Evolutionary conservation across 1,140 invertebrate genomes (phyloP).

Genomic region (Homarus americanus): DNA sequence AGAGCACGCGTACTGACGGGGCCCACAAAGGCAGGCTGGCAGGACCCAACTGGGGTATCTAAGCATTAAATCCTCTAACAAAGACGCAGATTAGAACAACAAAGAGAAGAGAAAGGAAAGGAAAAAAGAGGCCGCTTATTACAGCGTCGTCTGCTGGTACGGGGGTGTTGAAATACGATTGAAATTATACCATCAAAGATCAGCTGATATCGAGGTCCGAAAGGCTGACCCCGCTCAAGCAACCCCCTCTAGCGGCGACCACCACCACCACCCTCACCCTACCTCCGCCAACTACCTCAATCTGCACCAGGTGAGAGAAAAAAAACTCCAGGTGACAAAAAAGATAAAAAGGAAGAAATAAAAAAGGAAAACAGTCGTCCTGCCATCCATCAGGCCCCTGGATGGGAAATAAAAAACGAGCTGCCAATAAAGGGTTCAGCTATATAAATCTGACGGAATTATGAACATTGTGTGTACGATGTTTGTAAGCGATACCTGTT

Average conservation of each 20-base stretch:
- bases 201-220: conserved; percentile 15
- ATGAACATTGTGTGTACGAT: conserved; percentile 54
- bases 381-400: conserved; percentile 25
- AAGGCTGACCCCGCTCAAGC: background rate
- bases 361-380: conserved; percentile 7
- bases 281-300: background rate
- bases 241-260: background rate
- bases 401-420: conserved; percentile 52
- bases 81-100: conserved; percentile 37
- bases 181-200: conserved; percentile 63
- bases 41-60: background rate
- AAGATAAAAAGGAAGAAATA: background rate
- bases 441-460: conserved; percentile 62
- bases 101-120: background rate
- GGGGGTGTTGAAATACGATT: conserved; percentile 64
- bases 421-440: conserved; percentile 55
- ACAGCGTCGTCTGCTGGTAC: conserved; percentile 36
- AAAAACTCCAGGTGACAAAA: background rate
- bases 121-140: conserved; percentile 31
- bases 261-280: background rate
- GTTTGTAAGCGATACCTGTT: conserved; percentile 69
- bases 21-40: no score
- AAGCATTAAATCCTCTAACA: conserved; percentile 4
- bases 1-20: no score
- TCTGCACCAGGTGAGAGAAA: background rate